phyloP scores from a whole-genome alignment of 2,113 vertebrate species.

The Raja brachyura region DNA sequence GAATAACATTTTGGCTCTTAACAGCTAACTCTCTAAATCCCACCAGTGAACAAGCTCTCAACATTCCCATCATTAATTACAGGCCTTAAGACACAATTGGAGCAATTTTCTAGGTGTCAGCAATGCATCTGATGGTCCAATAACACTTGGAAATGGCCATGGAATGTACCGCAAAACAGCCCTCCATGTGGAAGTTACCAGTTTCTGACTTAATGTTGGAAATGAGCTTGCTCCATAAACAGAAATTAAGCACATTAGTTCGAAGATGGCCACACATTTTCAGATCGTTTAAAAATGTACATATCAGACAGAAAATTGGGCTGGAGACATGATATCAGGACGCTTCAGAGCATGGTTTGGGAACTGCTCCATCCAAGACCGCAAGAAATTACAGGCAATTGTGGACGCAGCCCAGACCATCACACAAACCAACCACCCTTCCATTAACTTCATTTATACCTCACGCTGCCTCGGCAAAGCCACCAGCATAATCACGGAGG shows the following conservation, averaged over 20 bases:
- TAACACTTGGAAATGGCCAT: not conserved
- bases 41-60: not conserved
- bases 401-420: no score
- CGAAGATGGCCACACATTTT: not conserved
- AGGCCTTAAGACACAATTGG: slow-evolving; percentile 3
- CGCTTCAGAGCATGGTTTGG: no score
- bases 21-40: slow-evolving; percentile 20
- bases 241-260: not conserved
- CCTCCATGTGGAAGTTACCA: slow-evolving; percentile 2
- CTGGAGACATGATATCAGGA: not conserved
- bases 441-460: no score
- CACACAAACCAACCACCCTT: no score
- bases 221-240: not conserved
- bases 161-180: not conserved
- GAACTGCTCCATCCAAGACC: no score
- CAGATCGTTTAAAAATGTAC: not conserved
- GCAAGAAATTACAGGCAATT: no score
- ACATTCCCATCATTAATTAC: slow-evolving; percentile 31
- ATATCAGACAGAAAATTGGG: not conserved
- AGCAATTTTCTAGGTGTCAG: slow-evolving; percentile 14
- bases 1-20: slow-evolving; percentile 18
- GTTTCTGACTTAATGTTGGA: not conserved
- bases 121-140: not conserved
- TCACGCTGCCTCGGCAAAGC: no score
- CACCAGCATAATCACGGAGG: no score